Evolutionary conservation across 1,140 invertebrate genomes (phyloP).

Genomic region (Formica selysi): DNA sequence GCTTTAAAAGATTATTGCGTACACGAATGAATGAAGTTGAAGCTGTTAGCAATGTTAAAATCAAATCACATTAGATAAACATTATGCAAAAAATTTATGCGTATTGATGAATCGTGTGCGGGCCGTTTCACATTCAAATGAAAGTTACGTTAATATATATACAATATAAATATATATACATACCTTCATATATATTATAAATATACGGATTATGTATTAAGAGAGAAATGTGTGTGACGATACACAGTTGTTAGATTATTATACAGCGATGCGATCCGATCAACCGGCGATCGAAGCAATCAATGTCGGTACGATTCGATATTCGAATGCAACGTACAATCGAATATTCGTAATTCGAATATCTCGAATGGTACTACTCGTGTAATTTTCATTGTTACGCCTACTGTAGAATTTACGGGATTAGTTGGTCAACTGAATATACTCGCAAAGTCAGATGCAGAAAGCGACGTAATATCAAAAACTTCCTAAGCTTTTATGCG

Average conservation of each 20-base stretch:
- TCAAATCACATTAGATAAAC: conserved; percentile 5
- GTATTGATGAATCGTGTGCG: conserved; percentile 10
- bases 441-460: not conserved
- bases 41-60: conserved; percentile 4
- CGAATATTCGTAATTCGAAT: conserved; percentile 34
- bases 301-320: conserved; percentile 24
- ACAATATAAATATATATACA: conserved; percentile 57
- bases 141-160: conserved; percentile 61
- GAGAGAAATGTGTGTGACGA: conserved; percentile 58
- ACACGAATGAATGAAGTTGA: not conserved
- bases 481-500: not conserved
- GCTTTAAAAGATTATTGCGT: conserved; percentile 41
- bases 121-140: conserved; percentile 46
- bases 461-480: not conserved
- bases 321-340: conserved; percentile 8
- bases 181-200: conserved; percentile 61
- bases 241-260: conserved; percentile 72
- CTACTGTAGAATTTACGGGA: conserved; percentile 25
- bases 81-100: conserved; percentile 10
- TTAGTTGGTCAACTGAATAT: conserved; percentile 11
- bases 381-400: conserved; percentile 26
- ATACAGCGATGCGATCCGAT: conserved; percentile 46
- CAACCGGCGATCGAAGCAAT: conserved; percentile 37
- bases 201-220: conserved; percentile 75
- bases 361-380: conserved; percentile 20